Evolutionary conservation across 37 sponge, comb jelly and placozoan genomes (phyloP).

Genomic region (Theonella swinhoei): DNA sequence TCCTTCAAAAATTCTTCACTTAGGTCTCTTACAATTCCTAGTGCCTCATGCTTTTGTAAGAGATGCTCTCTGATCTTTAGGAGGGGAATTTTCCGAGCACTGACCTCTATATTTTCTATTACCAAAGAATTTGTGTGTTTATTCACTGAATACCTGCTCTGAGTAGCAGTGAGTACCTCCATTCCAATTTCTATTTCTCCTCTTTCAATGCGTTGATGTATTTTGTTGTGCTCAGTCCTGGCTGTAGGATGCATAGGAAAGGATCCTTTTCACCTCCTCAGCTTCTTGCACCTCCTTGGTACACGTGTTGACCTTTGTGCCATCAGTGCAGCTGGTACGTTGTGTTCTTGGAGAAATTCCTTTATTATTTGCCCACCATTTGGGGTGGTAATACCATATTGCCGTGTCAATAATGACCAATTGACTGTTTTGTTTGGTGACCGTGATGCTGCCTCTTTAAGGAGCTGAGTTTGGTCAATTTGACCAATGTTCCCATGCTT

Average conservation of each 20-base stretch:
- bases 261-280: not conserved
- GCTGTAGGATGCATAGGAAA: conserved; percentile 25
- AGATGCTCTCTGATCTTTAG: conserved; percentile 17
- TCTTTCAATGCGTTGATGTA: conserved; percentile 2
- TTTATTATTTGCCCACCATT: conserved; percentile 28
- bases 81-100: conserved; percentile 11
- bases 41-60: conserved; percentile 17
- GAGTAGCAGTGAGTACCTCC: conserved; percentile 1
- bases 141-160: not conserved
- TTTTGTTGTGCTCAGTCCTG: not conserved
- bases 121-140: not conserved
- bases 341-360: conserved; percentile 13
- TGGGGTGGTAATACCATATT: conserved; percentile 10
- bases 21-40: conserved; percentile 3
- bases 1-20: conserved; percentile 16
- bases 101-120: not conserved
- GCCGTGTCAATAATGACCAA: conserved; percentile 11
- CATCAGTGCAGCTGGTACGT: conserved; percentile 7
- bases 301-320: not conserved
- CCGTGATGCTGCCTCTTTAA: conserved; percentile 17
- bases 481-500: not conserved
- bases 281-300: conserved; percentile 1
- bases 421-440: conserved; percentile 9
- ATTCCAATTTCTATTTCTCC: conserved; percentile 3
- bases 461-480: not conserved